Evolutionary conservation across 2,797 vertebrate species (phyloP), one percentile per base, ranked within the genome.

Genomic region (Erethizon dorsatum): DNA sequence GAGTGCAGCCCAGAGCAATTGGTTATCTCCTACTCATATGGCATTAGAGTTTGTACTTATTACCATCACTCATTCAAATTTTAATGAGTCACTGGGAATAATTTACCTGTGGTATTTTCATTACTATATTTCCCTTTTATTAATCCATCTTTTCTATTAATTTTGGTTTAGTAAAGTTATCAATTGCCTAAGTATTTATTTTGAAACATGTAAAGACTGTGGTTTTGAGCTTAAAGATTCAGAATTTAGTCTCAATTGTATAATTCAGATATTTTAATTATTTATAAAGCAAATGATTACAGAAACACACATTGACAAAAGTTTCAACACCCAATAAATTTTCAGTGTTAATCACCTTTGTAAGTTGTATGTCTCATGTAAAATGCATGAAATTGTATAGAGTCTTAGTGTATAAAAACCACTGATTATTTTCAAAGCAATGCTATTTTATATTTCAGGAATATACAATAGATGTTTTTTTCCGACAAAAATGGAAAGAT

Each of bases 381-480:
- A 88, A 95, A 50, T 31, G 1, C 52, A 17, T 56, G 31, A 20
- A 73, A 80, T 96, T 91, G 61, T 95, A 87, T 91, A 61, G 50
- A 94, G 24, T 61, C 50, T 88, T 91, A 4, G 41, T 91, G 3
- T 78, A 45, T 90, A 91, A 73, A 69, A 94, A 69, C 47, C 5
- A 26, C 59, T 84, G 63, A 24, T 80, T 90, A 47, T 94, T 63
- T 97, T 77, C 87, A 96, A 95, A 95, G 71, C 24, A 67, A 88
- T 97, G 24, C 12, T 45, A 93, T 79, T 98, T 97, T 98, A 13
- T 31, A 31, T 98, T 97, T 93, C 98, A 99, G 99, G 99, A 99
- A 97, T 99, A 99, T 98, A 99, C 99, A 93, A 99, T 99, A 98
- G 99, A 99, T 83, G 99, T 99, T 95, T 99, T 99, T 98, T 99